These are phyloP conservation scores for Caradrina kadenii DNA, from an alignment of 2,888 invertebrate species.

Conservation along the genomic window DNA sequence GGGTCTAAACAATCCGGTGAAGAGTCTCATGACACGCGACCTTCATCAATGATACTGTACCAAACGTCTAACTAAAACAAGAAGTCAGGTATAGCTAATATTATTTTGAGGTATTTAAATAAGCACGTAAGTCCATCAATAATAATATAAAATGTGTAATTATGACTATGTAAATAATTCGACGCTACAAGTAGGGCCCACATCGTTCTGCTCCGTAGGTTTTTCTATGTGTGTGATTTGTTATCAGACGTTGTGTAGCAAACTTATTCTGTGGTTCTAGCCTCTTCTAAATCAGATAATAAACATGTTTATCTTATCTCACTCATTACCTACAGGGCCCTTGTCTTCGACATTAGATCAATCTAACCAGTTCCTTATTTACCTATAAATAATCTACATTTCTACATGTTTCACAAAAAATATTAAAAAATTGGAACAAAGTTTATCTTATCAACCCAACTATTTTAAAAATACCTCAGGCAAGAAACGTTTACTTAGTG, in stretches of 20 bases:
- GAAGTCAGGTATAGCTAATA: not conserved
- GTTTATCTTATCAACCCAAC: constrained; percentile 54
- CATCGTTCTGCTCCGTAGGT: constrained; percentile 2
- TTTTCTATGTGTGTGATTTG: constrained; percentile 22
- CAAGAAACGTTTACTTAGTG: constrained; percentile 28
- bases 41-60: constrained; percentile 10
- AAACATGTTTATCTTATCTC: constrained; percentile 42
- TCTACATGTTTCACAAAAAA: constrained; percentile 17
- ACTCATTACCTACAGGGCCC: constrained; percentile 16
- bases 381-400: constrained; percentile 7
- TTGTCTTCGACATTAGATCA: constrained; percentile 19
- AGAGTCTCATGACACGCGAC: not conserved
- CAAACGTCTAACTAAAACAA: not conserved
- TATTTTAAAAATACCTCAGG: constrained; percentile 28
- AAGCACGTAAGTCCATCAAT: not conserved
- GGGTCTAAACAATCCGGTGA: not conserved
- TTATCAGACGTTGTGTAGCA: constrained; percentile 24
- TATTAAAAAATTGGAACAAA: constrained; percentile 14
- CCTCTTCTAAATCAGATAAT: constrained; percentile 48
- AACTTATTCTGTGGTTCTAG: constrained; percentile 16
- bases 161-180: constrained; percentile 33
- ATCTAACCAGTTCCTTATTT: constrained; percentile 3
- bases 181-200: constrained; percentile 17
- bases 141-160: constrained; percentile 18
- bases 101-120: not conserved